Evolutionary conservation across 1,140 invertebrate genomes (phyloP), one percentile per base, ranked within the genome.

Genomic region (Musca domestica): DNA sequence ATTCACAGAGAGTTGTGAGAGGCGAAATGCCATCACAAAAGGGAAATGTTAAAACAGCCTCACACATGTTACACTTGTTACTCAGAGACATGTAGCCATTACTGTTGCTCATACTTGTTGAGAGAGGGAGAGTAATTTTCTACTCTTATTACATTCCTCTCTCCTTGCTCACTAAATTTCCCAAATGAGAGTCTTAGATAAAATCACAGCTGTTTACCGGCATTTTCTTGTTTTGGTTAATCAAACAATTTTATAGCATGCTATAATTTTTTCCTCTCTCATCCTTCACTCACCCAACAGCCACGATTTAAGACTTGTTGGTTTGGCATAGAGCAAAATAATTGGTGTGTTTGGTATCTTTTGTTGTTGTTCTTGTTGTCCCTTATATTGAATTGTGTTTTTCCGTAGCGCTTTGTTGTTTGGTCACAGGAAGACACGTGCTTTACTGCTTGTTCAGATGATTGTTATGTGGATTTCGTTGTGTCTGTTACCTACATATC

Each of bases 121-220:
- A n/a, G n/a, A n/a, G n/a, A n/a, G n/a, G n/a, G n/a, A n/a, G n/a
- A n/a, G n/a, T n/a, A n/a, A n/a, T n/a, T n/a, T n/a, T n/a, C n/a
- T n/a, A 2, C 34, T 41, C 34, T 41, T 10, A 41, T 41, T 41
- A 41, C 12, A 41, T 41, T 10, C 6, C 10, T 41, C 34, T 41
- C 56, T 61, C 56, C 17, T 34, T 61, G n/a, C 7, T 58, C 9
- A 20, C 9, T 19, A 51, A 9, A 51, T 19, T 19, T 19, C 6
- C 23, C 15, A 54, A 54, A 58, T 23, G 54, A 17, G 48, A 51
- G 48, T 51, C 20, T n/a, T 58, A 58, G 27, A 61, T 61, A 34
- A 61, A 61, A 41, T 41, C 34, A 41, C 34, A 41, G 34, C 34
- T 41, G 34, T 7, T 41, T 19, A 61, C 56, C 56, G 56, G 56